A percentile compares a stretch with the other conserved stretches of the same genome.
phyloP scores from a whole-genome alignment of 2,888 invertebrate genomes.

The Ischnus inquisitorius region DNA sequence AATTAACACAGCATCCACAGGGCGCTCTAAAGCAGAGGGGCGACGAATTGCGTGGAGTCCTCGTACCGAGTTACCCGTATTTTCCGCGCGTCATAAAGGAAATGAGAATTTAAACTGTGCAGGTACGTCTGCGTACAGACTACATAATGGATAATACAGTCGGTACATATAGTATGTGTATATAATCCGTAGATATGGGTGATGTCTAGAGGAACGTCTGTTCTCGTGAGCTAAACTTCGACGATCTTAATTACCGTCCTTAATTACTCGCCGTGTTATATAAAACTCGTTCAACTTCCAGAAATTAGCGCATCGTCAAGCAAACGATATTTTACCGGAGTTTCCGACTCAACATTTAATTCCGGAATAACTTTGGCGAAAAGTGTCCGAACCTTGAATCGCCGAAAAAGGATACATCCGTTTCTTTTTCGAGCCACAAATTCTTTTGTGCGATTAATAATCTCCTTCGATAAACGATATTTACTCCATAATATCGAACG shows the following conservation, averaged over 20 bases:
- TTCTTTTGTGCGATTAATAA: neutral
- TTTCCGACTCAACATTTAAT: neutral
- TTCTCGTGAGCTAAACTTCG: constrained; percentile 36
- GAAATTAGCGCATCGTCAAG: neutral
- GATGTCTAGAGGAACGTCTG: constrained; percentile 15
- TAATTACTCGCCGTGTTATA: constrained; percentile 52
- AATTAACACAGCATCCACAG: constrained; percentile 1
- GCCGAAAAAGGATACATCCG: neutral
- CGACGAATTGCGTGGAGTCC: constrained; percentile 2
- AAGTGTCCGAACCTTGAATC: neutral
- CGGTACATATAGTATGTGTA: neutral
- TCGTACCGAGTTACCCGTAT: neutral
- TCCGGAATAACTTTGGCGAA: neutral
- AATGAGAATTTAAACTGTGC: constrained; percentile 9
- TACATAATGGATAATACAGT: neutral
- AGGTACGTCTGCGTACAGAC: neutral
- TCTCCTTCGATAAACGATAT: neutral
- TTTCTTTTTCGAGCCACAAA: neutral
- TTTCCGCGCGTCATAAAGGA: neutral
- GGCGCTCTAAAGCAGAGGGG: neutral
- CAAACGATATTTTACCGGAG: neutral
- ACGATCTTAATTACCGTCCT: constrained; percentile 66
- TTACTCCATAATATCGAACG: neutral
- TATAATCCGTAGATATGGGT: neutral
- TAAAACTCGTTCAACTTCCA: constrained; percentile 10